A percentile compares a stretch with the other conserved stretches of the same genome.
These are phyloP conservation scores for Amiota minor DNA, from an alignment of 2,888 invertebrate species.

Conservation along the genomic window DNA sequence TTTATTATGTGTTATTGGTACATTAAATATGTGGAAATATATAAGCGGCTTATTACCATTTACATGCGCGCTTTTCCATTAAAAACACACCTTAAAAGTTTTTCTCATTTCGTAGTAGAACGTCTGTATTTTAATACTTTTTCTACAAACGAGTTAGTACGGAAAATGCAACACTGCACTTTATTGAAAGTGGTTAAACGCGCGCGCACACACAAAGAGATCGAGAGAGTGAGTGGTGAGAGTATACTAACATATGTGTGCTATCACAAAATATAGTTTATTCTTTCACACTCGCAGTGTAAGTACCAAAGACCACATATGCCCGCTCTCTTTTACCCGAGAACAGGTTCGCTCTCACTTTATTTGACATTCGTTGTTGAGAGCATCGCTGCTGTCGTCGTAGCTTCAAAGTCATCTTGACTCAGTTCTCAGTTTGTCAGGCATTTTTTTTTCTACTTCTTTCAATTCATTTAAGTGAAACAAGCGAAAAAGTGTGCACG, in stretches of 20 bases:
- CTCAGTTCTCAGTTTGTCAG: neutral
- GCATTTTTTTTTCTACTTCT: slow-evolving; percentile 1
- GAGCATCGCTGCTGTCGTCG: neutral
- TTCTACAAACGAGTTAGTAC: slow-evolving; percentile 46
- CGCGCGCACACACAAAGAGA: slow-evolving; percentile 39
- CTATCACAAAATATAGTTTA: slow-evolving; percentile 44
- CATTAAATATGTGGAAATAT: slow-evolving; percentile 11
- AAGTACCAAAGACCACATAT: neutral
- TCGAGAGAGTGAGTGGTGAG: neutral
- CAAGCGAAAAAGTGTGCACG: slow-evolving; percentile 37
- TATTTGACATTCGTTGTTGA: neutral
- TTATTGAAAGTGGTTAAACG: slow-evolving; percentile 39
- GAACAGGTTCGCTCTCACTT: neutral
- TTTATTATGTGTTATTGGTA: neutral
- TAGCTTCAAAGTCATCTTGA: slow-evolving; percentile 1
- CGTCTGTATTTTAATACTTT: slow-evolving; percentile 30
- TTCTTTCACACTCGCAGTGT: slow-evolving; percentile 50
- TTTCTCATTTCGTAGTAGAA: slow-evolving; percentile 42
- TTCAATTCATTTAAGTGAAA: slow-evolving; percentile 39
- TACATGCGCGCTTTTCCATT: slow-evolving; percentile 25
- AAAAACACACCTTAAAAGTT: slow-evolving; percentile 46
- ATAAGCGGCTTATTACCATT: slow-evolving; percentile 15
- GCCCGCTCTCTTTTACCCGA: neutral
- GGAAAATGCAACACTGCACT: slow-evolving; percentile 59
- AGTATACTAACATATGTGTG: neutral